Percentiles rank a stretch among this genome's conserved stretches.
These are phyloP conservation scores for Passerina amoena DNA, from an alignment of 2,113 vertebrate species.

Conservation along the genomic window DNA sequence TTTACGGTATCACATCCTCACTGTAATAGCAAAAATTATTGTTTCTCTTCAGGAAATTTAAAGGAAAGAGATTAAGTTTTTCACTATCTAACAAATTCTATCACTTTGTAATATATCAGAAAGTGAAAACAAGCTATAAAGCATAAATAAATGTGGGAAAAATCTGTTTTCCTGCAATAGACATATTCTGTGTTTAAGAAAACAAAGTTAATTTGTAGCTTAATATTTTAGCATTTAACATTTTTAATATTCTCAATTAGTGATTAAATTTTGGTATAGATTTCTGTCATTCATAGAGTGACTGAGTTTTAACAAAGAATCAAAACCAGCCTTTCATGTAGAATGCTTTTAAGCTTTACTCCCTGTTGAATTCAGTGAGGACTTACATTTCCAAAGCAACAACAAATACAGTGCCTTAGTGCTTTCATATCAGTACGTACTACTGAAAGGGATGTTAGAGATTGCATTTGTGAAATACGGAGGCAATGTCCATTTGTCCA, in stretches of 20 bases:
- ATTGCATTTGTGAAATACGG: background rate
- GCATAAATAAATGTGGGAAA: background rate
- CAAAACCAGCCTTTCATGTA: background rate
- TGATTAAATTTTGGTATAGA: background rate
- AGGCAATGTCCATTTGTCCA: background rate
- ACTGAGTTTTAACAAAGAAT: background rate
- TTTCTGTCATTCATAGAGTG: background rate
- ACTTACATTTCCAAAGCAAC: background rate
- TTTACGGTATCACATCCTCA: background rate
- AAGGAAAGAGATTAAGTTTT: background rate
- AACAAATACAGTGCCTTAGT: background rate
- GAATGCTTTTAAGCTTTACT: background rate
- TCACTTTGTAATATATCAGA: background rate
- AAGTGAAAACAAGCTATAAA: background rate
- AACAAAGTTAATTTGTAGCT: background rate
- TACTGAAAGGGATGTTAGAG: background rate
- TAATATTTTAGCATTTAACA: background rate
- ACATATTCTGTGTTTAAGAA: background rate
- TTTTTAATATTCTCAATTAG: background rate
- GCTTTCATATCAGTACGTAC: background rate
- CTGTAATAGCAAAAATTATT: background rate
- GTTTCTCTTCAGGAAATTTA: background rate
- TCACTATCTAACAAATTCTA: background rate
- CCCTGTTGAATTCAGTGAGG: background rate
- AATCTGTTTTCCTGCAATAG: background rate